Conservation (phyloP, 2,113 vertebrate genomes). For the Steatornis caripensis region DNA sequence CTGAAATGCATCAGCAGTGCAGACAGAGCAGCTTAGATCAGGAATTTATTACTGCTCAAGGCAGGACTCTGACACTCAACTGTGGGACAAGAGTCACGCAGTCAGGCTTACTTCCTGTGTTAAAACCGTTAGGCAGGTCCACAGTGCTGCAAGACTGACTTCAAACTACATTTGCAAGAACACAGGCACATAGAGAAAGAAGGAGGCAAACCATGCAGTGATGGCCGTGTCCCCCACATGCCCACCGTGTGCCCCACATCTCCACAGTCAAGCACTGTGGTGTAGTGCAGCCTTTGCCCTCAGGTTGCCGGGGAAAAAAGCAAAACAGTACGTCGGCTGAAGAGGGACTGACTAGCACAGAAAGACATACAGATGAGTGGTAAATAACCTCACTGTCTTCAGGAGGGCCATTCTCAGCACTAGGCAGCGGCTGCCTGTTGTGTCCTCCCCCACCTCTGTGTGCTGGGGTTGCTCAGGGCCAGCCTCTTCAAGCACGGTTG, state of each 20-base stretch:
- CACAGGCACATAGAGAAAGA: not conserved
- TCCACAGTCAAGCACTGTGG: not conserved
- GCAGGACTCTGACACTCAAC: not conserved
- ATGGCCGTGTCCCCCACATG: not conserved
- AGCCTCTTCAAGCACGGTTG: not conserved
- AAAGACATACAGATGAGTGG: too few relatives aligned
- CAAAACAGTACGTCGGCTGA: not conserved
- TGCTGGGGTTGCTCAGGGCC: not conserved
- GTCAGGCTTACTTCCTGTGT: not conserved
- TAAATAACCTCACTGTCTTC: not conserved
- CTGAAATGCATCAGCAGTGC: not conserved
- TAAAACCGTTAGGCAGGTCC: not conserved
- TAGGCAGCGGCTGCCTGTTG: not conserved
- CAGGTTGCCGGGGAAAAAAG: not conserved
- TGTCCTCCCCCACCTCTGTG: not conserved
- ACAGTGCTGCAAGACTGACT: not conserved
- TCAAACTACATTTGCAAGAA: not conserved
- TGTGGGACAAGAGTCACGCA: not conserved
- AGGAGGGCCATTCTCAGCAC: not conserved
- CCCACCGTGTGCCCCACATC: not conserved
- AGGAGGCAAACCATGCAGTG: not conserved
- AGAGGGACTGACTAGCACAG: not conserved
- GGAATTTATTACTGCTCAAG: not conserved
- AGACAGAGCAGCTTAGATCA: not conserved
- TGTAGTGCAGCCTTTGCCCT: not conserved